Evolutionary conservation across 2,113 vertebrate species (phyloP), one percentile per base, ranked within the genome.

Genomic region (Ursus arctos): DNA sequence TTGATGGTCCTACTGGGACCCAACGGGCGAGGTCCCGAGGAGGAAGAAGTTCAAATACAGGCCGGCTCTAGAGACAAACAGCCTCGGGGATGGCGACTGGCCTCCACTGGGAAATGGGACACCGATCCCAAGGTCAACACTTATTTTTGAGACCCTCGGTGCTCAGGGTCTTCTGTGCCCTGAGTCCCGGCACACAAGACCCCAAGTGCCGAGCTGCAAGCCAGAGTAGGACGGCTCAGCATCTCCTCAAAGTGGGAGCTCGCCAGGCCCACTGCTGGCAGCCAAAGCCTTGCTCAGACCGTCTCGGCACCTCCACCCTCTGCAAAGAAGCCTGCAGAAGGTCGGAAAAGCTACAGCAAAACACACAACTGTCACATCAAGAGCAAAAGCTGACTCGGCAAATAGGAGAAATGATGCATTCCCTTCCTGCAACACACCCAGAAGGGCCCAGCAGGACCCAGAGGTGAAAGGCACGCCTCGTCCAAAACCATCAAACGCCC

Each of bases 361-460:
- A 69, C 81, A 80, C 82, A 49, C 63, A 69, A 4, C 1, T 10
- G 0, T 63, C 21, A 1, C 1, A 16, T 33, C 40, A 22, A 53
- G 80, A 90, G 63, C 8, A 40, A 53, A 57, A 40, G 91, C 63
- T 31, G 76, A 97, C 16, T 22, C 18, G 33, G 92, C 94, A 91
- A 69, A 26, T 2, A 16, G 43, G 43, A 36, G 80, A 36, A 26
- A 55, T 0, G 24, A 84, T 4, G 14, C 21, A 59, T 82, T 90
- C 81, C 74, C 97, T 95, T 92, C 80, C 53, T 8, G 36, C 4
- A 55, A 55, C 85, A 71, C 5, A 1, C 61, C 97, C 81, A 88
- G 79, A 85, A 80, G 96, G 86, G 95, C 96, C 90, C 97, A 96
- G 95, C 95, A 85, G 16, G 83, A 84, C 8, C 1, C 96, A 79